Base-by-base conservation (phyloP, 30 jellyfish, hydroid and myxozoan species). In the Chrysaora quinquecirrha region DNA sequence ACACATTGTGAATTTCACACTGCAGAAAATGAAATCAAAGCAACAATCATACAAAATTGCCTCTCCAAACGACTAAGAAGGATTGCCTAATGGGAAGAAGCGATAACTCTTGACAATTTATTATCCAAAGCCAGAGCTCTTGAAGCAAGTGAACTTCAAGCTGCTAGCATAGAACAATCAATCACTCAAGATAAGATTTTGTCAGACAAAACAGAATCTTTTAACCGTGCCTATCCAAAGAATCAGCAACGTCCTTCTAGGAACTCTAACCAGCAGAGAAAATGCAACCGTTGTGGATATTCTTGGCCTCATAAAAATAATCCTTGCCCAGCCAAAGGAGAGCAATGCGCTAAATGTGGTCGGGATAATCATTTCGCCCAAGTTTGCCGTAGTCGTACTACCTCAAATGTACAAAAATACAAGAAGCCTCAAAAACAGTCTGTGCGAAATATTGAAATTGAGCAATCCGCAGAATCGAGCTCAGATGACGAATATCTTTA, bases 311-410 rank as follows among this genome's bases (percentile, higher is more conserved):
- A 69, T 25, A 27, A 31, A 38, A 69, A 27, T 38, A 38, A 14
- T 3, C 34, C 81, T 43, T 23, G 81, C 56, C 70, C 81, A 24
- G 81, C 81, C 52, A 34, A 69, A 69, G 70, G 69, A 25, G 31
- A 69, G 32, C 7, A 27, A 20, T 69, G 81, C 31, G 68, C 81
- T 24, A 69, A 27, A 23, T 69, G 81, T 31, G 81, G 81, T 1
- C 27, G 20, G 32, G 30, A 69, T 31, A 69, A 69, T 30, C 81
- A 69, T 19, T 69, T 69, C 31, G 81, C 81, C 34, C 81, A 69
- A 69, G 81, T 69, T 69, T 69, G 81, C 25, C 81, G 19, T 9
- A 69, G 81, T 46, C 81, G 64, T 31, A 27, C 56, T 31, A 30
- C 81, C 27, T n/a, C n/a, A n/a, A n/a, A n/a, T n/a, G n/a, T n/a